Evolutionary conservation across 2,113 vertebrate genomes (phyloP), one percentile per base, ranked within the genome.

Genomic region (Eptesicus fuscus): DNA sequence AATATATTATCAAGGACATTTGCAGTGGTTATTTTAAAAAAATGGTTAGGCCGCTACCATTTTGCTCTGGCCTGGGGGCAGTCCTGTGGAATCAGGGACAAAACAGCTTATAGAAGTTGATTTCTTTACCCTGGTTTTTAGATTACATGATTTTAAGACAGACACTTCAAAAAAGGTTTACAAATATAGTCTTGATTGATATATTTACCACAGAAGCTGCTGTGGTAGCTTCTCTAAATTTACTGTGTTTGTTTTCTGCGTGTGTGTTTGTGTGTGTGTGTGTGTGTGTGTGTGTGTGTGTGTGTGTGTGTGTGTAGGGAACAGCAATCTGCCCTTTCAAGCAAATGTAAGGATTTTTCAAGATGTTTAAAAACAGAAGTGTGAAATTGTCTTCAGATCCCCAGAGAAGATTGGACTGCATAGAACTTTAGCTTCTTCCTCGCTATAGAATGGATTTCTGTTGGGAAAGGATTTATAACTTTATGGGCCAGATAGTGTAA

Each of bases 111-210:
- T 76, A 90, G 73, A 91, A 79, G 69, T 59, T 1, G 59, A 71
- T 92, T 95, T 95, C 69, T 93, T 79, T 78, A 76, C 65, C 47
- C 71, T 65, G 61, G 20, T 61, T 96, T 95, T 95, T 69, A 95
- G 83, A 91, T 96, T 23, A 70, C 49, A 83, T 83, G 47, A 96
- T 91, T 96, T 96, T 93, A 90, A 95, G 90, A 47, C 35, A 96
- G 67, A 65, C 90, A 49, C 37, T 93, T 96, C 59, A 59, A 40
- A 82, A 94, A 88, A 71, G 28, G 9, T 70, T 94, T 96, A 85
- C 28, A 90, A 95, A 95, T 93, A 79, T 22, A 94, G 69, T 87
- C 28, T 76, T 85, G 82, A 86, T 88, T 51, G 47, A 91, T 92
- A 74, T 95, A 92, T 95, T 97, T 95, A 79, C 61, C 10, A 35